Base-by-base conservation (phyloP, 2,888 invertebrate genomes). In the Rhagonycha lutea region DNA sequence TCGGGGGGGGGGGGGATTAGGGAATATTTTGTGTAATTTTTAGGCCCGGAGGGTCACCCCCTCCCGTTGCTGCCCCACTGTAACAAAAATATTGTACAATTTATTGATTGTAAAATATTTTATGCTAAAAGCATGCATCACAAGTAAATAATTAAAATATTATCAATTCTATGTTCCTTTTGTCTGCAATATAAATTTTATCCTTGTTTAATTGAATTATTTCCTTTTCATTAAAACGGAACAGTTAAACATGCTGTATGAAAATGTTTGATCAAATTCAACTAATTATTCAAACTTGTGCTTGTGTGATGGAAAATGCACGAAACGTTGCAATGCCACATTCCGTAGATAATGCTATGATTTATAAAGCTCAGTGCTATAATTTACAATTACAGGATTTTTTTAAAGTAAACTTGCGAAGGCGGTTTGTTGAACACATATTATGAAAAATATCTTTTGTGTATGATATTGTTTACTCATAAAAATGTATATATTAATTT, bases 291-390 rank as follows among this genome's bases (percentile, higher is more conserved):
- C 63, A 65, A 24, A 26, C 12, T 24, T 24, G 63, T 65, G 23
- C 18, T n/a, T 24, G 63, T 67, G 60, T 67, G 67, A 67, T 47
- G 26, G 60, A 60, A 47, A 72, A 60, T 72, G 72, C 72, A 72
- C 65, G 72, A 29, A 72, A 72, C 65, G 65, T 65, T 72, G 60
- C 72, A 63, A 18, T 60, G 72, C 72, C 72, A 72, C 72, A 72
- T 72, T 72, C 72, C 72, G 14, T 60, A 72, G 72, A 72, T 72
- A 72, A 72, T 72, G 29, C 72, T 26, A 65, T 72, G 72, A 72
- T 72, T 72, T 72, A 72, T 67, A 26, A 18, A 14, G n/a, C 18
- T 60, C 61, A 65, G 47, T 72, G 63, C 65, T 65, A 72, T 72
- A 72, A 72, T 72, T 72, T 65, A 72, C 72, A 72, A 72, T 72